phyloP scores from a whole-genome alignment of 2,888 invertebrate species.

The Eupithecia pulchellata region DNA sequence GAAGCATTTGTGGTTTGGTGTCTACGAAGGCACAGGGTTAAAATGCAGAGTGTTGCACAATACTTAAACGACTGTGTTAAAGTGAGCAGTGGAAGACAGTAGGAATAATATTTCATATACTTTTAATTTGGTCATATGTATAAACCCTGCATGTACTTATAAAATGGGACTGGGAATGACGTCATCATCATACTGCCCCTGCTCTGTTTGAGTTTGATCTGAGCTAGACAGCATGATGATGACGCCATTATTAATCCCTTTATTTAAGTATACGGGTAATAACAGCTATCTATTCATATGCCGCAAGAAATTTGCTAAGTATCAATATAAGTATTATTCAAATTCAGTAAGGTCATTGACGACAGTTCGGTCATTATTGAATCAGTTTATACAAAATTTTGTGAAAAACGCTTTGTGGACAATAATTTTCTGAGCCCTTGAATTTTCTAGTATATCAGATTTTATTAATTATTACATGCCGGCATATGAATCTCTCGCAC shows the following conservation, averaged over 20 bases:
- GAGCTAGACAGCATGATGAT: not conserved
- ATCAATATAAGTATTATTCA: not conserved
- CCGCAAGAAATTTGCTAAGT: not conserved
- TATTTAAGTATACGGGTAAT: not conserved
- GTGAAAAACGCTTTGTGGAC: not conserved
- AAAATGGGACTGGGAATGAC: not conserved
- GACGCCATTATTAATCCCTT: not conserved
- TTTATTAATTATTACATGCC: too few species aligned
- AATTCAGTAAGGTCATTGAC: not conserved
- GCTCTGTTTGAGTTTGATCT: not conserved
- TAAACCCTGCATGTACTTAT: not conserved
- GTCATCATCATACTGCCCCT: not conserved
- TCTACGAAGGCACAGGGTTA: conserved; percentile 47
- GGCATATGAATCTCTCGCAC: too few species aligned
- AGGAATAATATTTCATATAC: not conserved
- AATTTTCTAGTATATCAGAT: too few species aligned
- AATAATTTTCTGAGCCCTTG: too few species aligned
- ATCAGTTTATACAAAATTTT: not conserved
- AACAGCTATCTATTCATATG: not conserved
- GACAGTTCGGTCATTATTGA: not conserved
- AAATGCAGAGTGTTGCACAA: conserved; percentile 65
- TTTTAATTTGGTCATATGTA: not conserved
- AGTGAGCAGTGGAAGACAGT: conserved; percentile 10
- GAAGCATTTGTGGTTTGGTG: conserved; percentile 66
- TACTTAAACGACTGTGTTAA: conserved; percentile 61